Base-by-base conservation (phyloP, 2,888 invertebrate species). In the Achlya flavicornis region DNA sequence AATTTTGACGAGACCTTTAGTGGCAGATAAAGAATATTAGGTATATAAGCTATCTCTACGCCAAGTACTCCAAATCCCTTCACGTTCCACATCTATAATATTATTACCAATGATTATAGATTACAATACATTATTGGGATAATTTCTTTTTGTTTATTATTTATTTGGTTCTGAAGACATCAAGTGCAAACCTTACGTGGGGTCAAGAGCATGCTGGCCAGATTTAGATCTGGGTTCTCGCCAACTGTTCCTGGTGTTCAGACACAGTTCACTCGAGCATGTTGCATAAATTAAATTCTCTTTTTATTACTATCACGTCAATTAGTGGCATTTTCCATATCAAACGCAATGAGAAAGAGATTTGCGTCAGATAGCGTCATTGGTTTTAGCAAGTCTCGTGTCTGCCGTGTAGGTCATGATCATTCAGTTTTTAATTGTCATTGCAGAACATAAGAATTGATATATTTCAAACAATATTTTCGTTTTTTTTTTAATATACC, bases 221-320 rank as follows among this genome's bases (percentile, higher is more conserved):
- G 79, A 90, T 89, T 85, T 92, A 91, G 90, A 90, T 80, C 89
- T 92, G 92, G 91, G 88, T 72, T 67, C 70, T 70, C 77, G 92
- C 91, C 92, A 92, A 90, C 73, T 76, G 84, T 86, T 85, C 86
- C 87, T 84, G 76, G 73, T 73, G 53, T 53, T 73, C 68, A 68
- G 63, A 63, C 72, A 59, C 73, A 73, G 48, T 48, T 73, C 68
- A 68, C 63, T 62, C 72, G 58, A 68, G 73, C 73, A 70, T 76
- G 79, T 80, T 72, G 76, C 74, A 80, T 77, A 78, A 77, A 79
- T 81, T 83, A 78, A 77, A 76, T 76, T 75, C 70, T 69, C 71
- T 77, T 80, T 84, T 81, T 74, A 78, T 76, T 80, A 19, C 77
- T 73, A 68, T 67, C 74, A 75, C 11, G 60, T 26, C 38, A 59